Evolutionary conservation across 2,113 vertebrate genomes (phyloP).

Genomic region (Vombatus ursinus): DNA sequence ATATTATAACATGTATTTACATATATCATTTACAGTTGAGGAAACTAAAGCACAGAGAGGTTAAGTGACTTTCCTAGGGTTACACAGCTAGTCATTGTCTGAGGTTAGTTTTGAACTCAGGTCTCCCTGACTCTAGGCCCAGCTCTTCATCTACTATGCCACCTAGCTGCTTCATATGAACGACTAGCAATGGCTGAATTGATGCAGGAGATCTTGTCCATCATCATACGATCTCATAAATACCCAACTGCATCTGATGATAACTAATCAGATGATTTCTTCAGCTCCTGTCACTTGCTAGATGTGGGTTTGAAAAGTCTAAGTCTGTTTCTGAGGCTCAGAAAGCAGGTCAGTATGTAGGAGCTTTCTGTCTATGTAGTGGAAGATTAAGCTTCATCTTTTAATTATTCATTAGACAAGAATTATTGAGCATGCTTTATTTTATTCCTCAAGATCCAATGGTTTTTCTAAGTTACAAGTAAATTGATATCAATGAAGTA

Average conservation of each 20-base stretch:
- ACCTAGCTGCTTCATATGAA: too few relatives aligned
- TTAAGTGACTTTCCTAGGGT: too few relatives aligned
- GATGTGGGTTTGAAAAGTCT: not conserved
- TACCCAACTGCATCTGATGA: constrained; percentile 8
- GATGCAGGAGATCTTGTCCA: not conserved
- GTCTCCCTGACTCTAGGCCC: too few relatives aligned
- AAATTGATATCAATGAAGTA: not conserved
- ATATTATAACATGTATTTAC: too few relatives aligned
- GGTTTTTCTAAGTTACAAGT: too few relatives aligned
- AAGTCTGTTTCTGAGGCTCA: not conserved
- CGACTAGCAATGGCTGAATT: not conserved
- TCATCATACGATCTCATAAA: constrained; percentile 38
- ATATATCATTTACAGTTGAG: too few relatives aligned
- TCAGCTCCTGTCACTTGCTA: constrained; percentile 5
- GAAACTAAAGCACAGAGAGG: too few relatives aligned
- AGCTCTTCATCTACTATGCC: too few relatives aligned
- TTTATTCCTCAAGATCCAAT: too few relatives aligned
- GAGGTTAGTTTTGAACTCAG: too few relatives aligned
- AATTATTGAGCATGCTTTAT: constrained; percentile 26
- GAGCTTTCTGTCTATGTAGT: not conserved
- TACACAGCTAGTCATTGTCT: too few relatives aligned
- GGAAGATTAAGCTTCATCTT: constrained; percentile 44
- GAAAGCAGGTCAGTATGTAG: not conserved
- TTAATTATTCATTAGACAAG: constrained; percentile 38
- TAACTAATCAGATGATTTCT: not conserved